These are phyloP conservation scores for Saimiri boliviensis DNA, from an alignment of 2,113 vertebrate species.

Conservation along the genomic window DNA sequence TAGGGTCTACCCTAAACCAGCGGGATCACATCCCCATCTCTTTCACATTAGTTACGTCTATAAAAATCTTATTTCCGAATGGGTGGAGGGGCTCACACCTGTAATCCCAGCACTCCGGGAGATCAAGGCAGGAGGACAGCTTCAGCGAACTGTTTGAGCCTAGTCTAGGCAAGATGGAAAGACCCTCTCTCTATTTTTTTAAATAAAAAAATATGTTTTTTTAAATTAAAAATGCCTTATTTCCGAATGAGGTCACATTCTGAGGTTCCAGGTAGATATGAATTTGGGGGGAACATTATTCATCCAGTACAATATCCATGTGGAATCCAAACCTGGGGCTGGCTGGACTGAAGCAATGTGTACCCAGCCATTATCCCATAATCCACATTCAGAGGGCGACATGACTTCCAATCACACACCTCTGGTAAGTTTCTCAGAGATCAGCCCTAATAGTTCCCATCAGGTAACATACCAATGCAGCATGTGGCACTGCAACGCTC, in stretches of 20 bases:
- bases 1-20: too few species aligned
- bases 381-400: too few species aligned
- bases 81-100: too few species aligned
- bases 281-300: background rate
- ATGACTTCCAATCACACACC: background rate
- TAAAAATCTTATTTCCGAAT: background rate
- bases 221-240: background rate
- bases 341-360: accelerated
- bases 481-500: too few species aligned
- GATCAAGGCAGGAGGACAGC: too few species aligned
- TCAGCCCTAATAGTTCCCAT: background rate
- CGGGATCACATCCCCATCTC: background rate
- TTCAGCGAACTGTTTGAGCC: too few species aligned
- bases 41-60: background rate
- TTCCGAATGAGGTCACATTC: background rate
- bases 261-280: background rate
- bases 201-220: too few species aligned
- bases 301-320: too few species aligned
- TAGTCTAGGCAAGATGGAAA: too few species aligned
- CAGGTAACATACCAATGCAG: accelerated
- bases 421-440: background rate
- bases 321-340: background rate
- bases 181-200: too few species aligned
- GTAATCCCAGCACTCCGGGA: too few species aligned
- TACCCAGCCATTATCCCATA: accelerated